Evolutionary conservation across 2,888 invertebrate genomes (phyloP).

Genomic region (Lobophora halterata): DNA sequence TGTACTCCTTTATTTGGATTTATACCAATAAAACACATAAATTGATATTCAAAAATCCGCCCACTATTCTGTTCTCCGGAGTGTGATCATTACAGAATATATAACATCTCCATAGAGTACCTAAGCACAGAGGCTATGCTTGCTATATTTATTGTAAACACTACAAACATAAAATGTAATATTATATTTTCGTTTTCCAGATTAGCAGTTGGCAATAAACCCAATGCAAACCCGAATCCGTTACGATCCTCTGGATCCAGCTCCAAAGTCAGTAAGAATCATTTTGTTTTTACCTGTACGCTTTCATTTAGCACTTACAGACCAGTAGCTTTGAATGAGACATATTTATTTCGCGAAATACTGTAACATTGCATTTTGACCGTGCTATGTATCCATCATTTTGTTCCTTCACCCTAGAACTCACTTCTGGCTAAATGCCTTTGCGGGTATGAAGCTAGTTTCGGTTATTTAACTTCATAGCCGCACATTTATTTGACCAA

Average conservation of each 20-base stretch:
- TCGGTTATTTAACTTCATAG: no score
- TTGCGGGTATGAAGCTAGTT: no score
- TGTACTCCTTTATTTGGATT: no score
- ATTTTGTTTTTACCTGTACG: conserved; percentile 75
- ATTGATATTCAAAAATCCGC: no score
- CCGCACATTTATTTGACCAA: no score
- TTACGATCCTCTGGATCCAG: conserved; percentile 83
- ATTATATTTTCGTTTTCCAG: conserved; percentile 55
- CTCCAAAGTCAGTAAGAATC: conserved; percentile 99
- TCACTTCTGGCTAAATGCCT: conserved; percentile 8
- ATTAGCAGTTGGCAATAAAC: conserved; percentile 72
- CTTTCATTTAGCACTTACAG: conserved; percentile 60
- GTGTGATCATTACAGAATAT: no score
- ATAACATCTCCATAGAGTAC: no score
- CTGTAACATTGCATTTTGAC: conserved; percentile 12
- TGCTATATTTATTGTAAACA: no score
- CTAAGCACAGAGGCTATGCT: no score
- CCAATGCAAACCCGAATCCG: conserved; percentile 77
- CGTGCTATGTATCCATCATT: conserved; percentile 9
- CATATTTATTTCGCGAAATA: conserved; percentile 16
- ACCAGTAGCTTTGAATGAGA: conserved; percentile 21
- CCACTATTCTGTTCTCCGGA: no score
- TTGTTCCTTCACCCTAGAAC: conserved; percentile 8
- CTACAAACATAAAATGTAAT: neutral
- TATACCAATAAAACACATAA: no score